These are phyloP conservation scores for Lepidochitona cinerea DNA, from an alignment of 2,888 invertebrate species.

Conservation along the genomic window DNA sequence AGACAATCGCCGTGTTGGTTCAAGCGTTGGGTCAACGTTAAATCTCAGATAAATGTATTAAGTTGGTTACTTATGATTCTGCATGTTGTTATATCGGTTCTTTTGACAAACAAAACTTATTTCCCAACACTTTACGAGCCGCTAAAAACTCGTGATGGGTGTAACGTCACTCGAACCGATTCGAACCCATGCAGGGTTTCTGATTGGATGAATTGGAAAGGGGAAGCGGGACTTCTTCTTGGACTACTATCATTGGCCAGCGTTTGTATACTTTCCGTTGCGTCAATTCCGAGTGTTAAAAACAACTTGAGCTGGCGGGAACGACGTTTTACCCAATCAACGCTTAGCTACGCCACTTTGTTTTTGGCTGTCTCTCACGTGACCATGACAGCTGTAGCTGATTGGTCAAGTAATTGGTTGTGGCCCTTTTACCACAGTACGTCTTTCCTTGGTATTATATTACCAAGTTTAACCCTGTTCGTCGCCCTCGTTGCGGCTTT, in stretches of 20 bases:
- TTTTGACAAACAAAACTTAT: constrained; percentile 36
- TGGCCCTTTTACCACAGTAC: constrained; percentile 1
- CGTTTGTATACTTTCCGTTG: background rate
- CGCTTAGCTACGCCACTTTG: background rate
- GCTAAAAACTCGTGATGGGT: constrained; percentile 41
- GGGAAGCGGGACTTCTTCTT: background rate
- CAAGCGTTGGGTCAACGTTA: constrained; percentile 48
- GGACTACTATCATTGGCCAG: background rate
- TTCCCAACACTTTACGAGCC: constrained; percentile 52
- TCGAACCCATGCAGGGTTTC: background rate
- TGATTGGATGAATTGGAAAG: constrained; percentile 5
- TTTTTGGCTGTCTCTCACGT: constrained; percentile 19
- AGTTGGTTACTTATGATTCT: constrained; percentile 47
- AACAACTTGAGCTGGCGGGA: background rate
- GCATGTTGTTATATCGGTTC: constrained; percentile 51
- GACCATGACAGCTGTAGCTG: constrained; percentile 49
- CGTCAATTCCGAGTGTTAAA: background rate
- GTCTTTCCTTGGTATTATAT: background rate
- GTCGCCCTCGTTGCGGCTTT: background rate
- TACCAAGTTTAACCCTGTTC: background rate
- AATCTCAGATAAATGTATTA: constrained; percentile 59
- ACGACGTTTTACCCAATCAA: background rate
- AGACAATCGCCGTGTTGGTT: constrained; percentile 55
- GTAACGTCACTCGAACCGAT: constrained; percentile 9
- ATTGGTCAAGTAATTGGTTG: constrained; percentile 32